phyloP scores from a whole-genome alignment of 2,797 vertebrate genomes.

The Epinephelus malabaricus region DNA sequence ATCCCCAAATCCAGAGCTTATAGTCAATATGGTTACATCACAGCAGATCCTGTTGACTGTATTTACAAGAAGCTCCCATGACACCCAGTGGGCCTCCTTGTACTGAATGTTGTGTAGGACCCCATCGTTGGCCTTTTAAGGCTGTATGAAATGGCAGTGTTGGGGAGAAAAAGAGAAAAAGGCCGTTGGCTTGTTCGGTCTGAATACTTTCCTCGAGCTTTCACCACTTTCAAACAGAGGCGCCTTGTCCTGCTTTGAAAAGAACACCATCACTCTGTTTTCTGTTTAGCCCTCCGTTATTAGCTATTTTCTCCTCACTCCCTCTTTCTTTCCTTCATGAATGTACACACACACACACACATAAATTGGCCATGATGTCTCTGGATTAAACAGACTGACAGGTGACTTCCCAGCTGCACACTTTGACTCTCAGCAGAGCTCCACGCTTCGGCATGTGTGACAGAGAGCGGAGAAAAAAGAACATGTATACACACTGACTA shows the following conservation, averaged over 20 bases:
- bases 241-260: slow-evolving; percentile 62
- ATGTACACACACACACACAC: slow-evolving; percentile 17
- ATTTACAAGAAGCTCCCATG: slow-evolving; percentile 41
- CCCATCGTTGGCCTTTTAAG: slow-evolving; percentile 62
- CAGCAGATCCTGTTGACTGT: slow-evolving; percentile 55
- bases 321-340: slow-evolving; percentile 18
- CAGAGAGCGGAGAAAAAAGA: slow-evolving; percentile 13
- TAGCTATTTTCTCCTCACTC: slow-evolving; percentile 30
- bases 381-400: slow-evolving; percentile 47
- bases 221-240: slow-evolving; percentile 68
- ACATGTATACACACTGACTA: slow-evolving; percentile 32
- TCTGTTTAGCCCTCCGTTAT: slow-evolving; percentile 35
- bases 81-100: slow-evolving; percentile 37
- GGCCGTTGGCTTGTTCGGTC: slow-evolving; percentile 43
- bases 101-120: slow-evolving; percentile 27
- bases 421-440: slow-evolving; percentile 58
- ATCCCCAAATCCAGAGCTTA: slow-evolving; percentile 54
- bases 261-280: slow-evolving; percentile 43
- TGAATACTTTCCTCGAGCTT: slow-evolving; percentile 73
- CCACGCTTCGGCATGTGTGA: slow-evolving; percentile 37
- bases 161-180: slow-evolving; percentile 45
- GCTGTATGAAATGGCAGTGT: slow-evolving; percentile 49
- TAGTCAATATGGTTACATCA: slow-evolving; percentile 64
- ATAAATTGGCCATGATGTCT: slow-evolving; percentile 24
- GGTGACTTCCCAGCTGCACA: slow-evolving; percentile 50